Conservation (phyloP, 2,797 vertebrate genomes). For the Leuciscus waleckii region DNA sequence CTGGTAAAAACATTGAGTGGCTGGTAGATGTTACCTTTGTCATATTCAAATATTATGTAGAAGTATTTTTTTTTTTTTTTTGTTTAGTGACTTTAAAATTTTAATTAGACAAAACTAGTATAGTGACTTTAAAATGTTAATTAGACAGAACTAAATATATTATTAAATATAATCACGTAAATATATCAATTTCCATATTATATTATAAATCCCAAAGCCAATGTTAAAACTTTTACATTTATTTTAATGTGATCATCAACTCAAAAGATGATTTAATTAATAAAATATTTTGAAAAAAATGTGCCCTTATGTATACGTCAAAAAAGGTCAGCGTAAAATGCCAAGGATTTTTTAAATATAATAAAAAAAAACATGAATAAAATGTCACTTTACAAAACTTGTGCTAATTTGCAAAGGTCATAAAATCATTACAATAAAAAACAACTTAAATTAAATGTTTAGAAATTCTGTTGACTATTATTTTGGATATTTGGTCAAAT, state of each 20-base stretch:
- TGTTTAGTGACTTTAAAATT: not conserved
- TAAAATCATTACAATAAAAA: not conserved
- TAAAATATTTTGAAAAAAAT: no score
- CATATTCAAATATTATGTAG: not conserved
- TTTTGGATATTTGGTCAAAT: not conserved
- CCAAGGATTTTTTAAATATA: no score
- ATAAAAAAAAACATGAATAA: no score
- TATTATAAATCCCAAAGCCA: not conserved
- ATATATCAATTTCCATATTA: not conserved
- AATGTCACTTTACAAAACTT: no score
- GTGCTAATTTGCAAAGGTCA: not conserved
- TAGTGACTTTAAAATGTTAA: not conserved
- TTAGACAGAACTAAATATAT: not conserved
- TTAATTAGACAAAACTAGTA: not conserved
- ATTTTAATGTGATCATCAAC: not conserved
- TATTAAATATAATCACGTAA: not conserved
- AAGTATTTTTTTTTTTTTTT: not conserved
- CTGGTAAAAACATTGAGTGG: no score
- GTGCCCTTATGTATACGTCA: no score
- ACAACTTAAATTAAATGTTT: no score
- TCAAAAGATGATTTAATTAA: not conserved
- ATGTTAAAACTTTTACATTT: not conserved
- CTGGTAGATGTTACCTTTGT: no score
- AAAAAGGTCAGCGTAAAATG: no score
- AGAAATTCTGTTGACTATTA: no score